Evolutionary conservation across 1,140 invertebrate species (phyloP), one percentile per base, ranked within the genome.

Genomic region (Mactra quadrangularis): DNA sequence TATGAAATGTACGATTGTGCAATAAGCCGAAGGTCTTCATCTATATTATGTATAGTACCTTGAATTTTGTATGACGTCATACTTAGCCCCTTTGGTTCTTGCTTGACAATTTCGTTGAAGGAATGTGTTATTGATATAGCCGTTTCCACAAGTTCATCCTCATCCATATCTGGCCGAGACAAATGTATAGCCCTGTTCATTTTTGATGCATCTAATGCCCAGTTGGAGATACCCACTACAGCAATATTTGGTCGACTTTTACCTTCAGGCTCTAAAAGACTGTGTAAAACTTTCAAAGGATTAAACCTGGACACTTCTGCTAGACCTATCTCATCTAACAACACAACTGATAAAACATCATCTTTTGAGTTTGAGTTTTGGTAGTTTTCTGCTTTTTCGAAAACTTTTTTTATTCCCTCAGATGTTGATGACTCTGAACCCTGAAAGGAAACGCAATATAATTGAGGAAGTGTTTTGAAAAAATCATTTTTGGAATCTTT

Each of bases 201-300:
- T 71, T 89, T 89, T 3, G 88, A 86, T 11, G 87, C 84, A 83
- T 89, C 88, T 19, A 89, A 74, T 22, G 87, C 84, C 88, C 87
- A 89, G 62, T 89, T 89, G 9, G 87, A 88, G 17, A 89, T 89
- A 19, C 88, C 88, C 55, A 89, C 85, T 31, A 89, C 84, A 50
- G 88, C 88, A 15, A 88, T 76, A 75, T 86, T 79, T 45, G 83
- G 83, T 1, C 45, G 33, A 29, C 52, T 47, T 47, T 38, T 60
- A 13, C 59, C 68, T 15, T 68, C 87, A n/a, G 75, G 77, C 29
- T 81, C 66, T 68, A 84, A 41, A 53, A 85, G 19, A 64, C 82
- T 68, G 22, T 87, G 87, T 4, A 87, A 68, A 35, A 87, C 86
- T 35, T 87, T 87, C 29, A 87, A 68, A 0, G 86, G 86, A 33